phyloP scores from a whole-genome alignment of 2,113 vertebrate species.

The Alces alces region DNA sequence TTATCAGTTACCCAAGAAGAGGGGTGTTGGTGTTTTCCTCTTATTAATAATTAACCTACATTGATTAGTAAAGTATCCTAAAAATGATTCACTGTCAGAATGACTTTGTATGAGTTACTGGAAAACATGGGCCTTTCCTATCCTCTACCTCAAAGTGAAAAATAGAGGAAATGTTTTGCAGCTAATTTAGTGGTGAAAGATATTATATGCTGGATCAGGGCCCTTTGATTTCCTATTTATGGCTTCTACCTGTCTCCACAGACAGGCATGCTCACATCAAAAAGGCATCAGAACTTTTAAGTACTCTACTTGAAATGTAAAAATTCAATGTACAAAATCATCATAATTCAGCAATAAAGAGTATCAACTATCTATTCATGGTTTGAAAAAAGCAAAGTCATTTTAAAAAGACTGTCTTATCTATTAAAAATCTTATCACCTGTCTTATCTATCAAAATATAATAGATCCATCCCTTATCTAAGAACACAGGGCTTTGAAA shows the following conservation, averaged over 20 bases:
- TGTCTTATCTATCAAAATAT: neutral
- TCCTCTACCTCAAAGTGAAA: neutral
- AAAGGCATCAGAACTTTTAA: neutral
- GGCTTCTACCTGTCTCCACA: neutral
- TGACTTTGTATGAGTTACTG: neutral
- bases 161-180: neutral
- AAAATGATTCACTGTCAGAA: neutral
- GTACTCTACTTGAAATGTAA: neutral
- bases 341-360: neutral
- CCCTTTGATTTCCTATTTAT: neutral
- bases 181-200: neutral
- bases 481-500: neutral
- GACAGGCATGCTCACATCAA: neutral
- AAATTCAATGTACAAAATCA: neutral
- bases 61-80: neutral
- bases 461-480: neutral
- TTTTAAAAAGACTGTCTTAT: neutral
- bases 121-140: neutral
- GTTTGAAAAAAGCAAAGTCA: neutral
- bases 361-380: neutral
- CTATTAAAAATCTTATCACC: neutral
- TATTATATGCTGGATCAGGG: neutral
- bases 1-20: neutral
- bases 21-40: neutral
- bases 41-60: neutral